phyloP scores from a whole-genome alignment of 2,888 invertebrate genomes.

The Sussaba pulchella region DNA sequence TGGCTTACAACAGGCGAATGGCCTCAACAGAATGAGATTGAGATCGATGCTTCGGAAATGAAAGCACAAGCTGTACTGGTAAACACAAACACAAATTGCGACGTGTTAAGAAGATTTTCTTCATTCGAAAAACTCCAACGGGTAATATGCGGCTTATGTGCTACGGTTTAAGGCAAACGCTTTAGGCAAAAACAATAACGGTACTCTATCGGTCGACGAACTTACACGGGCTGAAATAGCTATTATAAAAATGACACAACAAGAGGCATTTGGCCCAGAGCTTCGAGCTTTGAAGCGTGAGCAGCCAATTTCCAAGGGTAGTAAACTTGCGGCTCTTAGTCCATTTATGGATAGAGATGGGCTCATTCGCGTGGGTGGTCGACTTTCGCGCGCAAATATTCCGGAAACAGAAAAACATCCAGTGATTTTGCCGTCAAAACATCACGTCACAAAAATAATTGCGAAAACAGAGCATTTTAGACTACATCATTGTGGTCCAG shows the following conservation, averaged over 20 bases:
- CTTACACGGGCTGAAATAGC: constrained; percentile 28
- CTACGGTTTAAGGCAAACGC: constrained; percentile 30
- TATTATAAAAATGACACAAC: constrained; percentile 40
- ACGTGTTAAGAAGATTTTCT: constrained; percentile 16
- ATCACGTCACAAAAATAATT: constrained; percentile 54
- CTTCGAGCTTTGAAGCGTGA: background rate
- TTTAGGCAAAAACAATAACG: constrained; percentile 12
- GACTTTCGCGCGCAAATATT: constrained; percentile 41
- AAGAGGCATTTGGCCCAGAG: constrained; percentile 40
- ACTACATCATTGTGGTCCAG: constrained; percentile 66
- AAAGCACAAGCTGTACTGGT: background rate
- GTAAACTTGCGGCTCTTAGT: constrained; percentile 28
- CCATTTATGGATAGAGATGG: constrained; percentile 45
- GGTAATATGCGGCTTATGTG: constrained; percentile 41
- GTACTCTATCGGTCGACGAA: constrained; percentile 27
- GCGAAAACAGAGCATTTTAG: constrained; percentile 66
- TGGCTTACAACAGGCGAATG: constrained; percentile 44
- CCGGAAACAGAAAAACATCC: constrained; percentile 36
- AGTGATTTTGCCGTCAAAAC: constrained; percentile 37
- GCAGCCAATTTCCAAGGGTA: constrained; percentile 20
- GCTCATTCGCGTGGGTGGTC: constrained; percentile 53
- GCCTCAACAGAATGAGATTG: constrained; percentile 2
- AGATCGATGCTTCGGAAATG: constrained; percentile 5
- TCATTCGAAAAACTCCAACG: constrained; percentile 34
- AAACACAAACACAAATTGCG: background rate